Conservation (phyloP, 2,797 vertebrate species). For the Urocyon cinereoargenteus region DNA sequence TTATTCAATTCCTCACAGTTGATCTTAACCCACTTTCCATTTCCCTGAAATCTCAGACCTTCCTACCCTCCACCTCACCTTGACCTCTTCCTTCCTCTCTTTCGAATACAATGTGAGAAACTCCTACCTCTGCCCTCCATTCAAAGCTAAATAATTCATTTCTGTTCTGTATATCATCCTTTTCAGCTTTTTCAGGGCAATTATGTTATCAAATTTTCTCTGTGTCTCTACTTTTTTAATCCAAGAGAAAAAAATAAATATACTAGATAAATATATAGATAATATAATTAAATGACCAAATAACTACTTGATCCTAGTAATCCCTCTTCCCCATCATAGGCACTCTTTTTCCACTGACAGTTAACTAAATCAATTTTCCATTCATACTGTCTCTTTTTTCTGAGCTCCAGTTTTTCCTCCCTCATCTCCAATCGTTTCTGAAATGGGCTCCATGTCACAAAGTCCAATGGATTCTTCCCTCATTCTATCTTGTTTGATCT, state of each 20-base stretch:
- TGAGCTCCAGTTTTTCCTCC: not conserved
- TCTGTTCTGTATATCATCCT: not conserved
- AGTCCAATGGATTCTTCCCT: not conserved
- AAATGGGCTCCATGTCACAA: not conserved
- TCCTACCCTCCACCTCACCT: not conserved
- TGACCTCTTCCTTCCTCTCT: not conserved
- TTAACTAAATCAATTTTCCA: not conserved
- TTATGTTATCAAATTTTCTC: not conserved
- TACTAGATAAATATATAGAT: not conserved
- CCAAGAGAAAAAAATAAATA: not conserved
- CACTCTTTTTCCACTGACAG: not conserved
- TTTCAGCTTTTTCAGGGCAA: not conserved
- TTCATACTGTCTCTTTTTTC: not conserved
- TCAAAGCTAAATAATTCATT: not conserved
- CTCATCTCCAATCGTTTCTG: not conserved
- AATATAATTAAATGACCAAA: not conserved
- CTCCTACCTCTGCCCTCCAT: not conserved
- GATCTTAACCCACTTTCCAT: not conserved
- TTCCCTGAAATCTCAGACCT: not conserved
- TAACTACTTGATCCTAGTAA: not conserved
- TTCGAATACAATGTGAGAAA: not conserved
- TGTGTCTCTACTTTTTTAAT: not conserved
- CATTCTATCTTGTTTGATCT: not conserved
- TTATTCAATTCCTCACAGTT: not conserved
- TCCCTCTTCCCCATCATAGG: not conserved